Conservation (phyloP, 2,113 vertebrate genomes). For the Neotoma lepida region DNA sequence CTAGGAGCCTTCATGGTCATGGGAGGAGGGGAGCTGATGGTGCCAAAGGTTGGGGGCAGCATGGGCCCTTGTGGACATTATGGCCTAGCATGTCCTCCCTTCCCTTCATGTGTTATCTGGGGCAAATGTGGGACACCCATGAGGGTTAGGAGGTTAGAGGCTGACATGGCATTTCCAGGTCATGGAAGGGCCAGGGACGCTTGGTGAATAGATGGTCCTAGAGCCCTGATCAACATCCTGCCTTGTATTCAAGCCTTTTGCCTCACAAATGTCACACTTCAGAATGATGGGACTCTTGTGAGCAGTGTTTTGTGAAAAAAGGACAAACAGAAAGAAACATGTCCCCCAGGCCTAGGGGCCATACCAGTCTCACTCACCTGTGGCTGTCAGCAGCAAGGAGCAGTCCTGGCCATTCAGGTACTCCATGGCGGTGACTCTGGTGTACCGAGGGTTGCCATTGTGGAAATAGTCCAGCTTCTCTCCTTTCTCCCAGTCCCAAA, state of each 20-base stretch:
- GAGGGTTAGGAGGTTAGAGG: background rate
- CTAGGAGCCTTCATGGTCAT: too few species aligned
- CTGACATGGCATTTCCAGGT: background rate
- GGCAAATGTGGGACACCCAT: too few species aligned
- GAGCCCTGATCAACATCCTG: too few species aligned
- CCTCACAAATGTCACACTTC: background rate
- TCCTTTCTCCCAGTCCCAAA: conserved; percentile 99
- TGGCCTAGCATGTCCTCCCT: background rate
- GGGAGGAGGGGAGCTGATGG: background rate
- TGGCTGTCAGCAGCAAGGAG: conserved; percentile 92
- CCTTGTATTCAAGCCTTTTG: background rate
- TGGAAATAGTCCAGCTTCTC: conserved; percentile 98
- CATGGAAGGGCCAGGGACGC: background rate
- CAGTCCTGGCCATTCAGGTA: conserved; percentile 96
- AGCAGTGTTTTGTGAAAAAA: background rate
- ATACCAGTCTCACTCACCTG: conserved; percentile 80
- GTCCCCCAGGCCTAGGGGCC: background rate
- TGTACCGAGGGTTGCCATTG: conserved; percentile 98
- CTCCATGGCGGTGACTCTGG: conserved; percentile 97
- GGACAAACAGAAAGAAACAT: background rate
- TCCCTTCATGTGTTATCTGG: accelerated
- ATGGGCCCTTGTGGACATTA: background rate
- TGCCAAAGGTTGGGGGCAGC: too few species aligned
- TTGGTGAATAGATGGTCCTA: background rate
- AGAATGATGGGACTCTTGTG: accelerated